Base-by-base conservation (phyloP, 2,113 vertebrate genomes). In the Jaculus jaculus region DNA sequence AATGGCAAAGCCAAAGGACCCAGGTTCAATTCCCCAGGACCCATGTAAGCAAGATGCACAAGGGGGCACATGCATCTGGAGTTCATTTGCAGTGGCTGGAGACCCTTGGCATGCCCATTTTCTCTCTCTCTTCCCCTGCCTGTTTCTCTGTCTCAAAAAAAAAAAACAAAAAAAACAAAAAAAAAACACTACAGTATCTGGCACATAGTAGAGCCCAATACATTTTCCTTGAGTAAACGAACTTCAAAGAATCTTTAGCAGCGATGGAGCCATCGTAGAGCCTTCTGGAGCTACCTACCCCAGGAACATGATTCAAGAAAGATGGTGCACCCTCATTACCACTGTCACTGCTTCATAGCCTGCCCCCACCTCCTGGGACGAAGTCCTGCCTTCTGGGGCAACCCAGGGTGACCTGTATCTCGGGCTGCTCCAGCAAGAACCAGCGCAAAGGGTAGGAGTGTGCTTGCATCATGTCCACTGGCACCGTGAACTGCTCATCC, bases 401-500 rank as follows among this genome's bases (percentile, higher is more conserved):
- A 8, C 26, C 71, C 16, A 58, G 61, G 42, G 78, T 91, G 96
- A 99, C 99, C 98, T 99, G 98, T 51, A 98, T 98, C 21, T 99
- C 98, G 7, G 99, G 98, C 42, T 99, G 98, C 60, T 98, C 97
- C 93, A 99, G 96, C 32, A 75, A 96, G 83, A 98, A 98, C 97
- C 98, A 98, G 90, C 98, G 99, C 81, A 99, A 95, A 16, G 99
- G 98, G 90, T 99, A 99, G 30, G 98, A 98, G 72, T 97, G 95
- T 73, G 98, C 98, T 87, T 98, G 98, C 99, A 99, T 99, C 98
- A 99, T 99, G 77, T 99, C 98, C 78, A 99, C 99, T 0, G 98
- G 98, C 89, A 99, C 98, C 5, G 98, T 96, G 0, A 97, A 97
- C 4, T 98, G 89, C 28, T 98, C 96, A 5, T 99, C 98, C 42